Evolutionary conservation across 2,888 invertebrate genomes (phyloP).

Genomic region (Lithosia quadra): DNA sequence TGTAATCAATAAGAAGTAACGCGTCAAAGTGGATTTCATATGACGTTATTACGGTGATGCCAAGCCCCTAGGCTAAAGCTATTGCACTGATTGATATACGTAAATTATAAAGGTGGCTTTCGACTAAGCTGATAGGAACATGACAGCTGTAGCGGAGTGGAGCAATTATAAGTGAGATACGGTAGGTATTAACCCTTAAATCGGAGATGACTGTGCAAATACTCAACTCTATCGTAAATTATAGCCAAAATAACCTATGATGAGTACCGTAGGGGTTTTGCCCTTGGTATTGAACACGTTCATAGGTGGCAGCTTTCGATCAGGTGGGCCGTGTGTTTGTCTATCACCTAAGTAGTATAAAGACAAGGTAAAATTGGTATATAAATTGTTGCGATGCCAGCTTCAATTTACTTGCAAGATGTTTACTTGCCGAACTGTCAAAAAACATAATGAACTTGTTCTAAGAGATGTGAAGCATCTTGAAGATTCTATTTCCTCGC

Average conservation of each 20-base stretch:
- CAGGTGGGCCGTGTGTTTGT: too few species aligned
- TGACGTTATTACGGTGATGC: conserved; percentile 19
- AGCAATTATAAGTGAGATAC: background rate
- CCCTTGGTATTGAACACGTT: too few species aligned
- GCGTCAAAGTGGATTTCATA: conserved; percentile 18
- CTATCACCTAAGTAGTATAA: too few species aligned
- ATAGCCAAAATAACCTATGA: too few species aligned
- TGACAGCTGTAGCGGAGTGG: background rate
- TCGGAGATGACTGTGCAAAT: too few species aligned
- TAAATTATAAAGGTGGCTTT: conserved; percentile 9
- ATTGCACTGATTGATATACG: conserved; percentile 24
- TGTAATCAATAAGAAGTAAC: conserved; percentile 14
- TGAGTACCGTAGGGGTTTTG: too few species aligned
- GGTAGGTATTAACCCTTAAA: background rate
- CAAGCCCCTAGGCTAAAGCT: conserved; percentile 15
- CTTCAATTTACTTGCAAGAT: background rate
- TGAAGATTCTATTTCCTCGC: background rate
- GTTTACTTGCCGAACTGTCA: background rate
- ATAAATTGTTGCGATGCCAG: too few species aligned
- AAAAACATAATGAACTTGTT: background rate
- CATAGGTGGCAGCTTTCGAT: too few species aligned
- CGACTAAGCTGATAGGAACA: background rate
- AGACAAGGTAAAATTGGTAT: too few species aligned
- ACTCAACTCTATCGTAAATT: too few species aligned
- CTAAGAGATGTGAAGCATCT: background rate